These are phyloP conservation scores for Scaptomyza pallida DNA, from an alignment of 1,140 invertebrate species.

Conservation along the genomic window DNA sequence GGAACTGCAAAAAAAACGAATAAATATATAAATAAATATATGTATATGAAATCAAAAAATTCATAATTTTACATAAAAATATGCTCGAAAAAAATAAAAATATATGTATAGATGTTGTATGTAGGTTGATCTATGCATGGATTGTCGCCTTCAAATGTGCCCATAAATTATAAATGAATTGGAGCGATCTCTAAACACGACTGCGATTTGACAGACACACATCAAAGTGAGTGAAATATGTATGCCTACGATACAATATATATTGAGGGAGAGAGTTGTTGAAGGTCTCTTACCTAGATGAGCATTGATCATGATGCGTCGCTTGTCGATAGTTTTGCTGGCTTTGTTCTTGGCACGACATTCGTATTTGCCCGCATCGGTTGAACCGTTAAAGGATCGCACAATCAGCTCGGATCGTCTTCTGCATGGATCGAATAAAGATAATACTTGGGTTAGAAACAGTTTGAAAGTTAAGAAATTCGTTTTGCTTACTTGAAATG, in stretches of 20 bases:
- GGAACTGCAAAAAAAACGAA: constrained; percentile 47
- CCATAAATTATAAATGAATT: constrained; percentile 79
- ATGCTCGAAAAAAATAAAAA: neutral
- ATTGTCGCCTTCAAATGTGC: constrained; percentile 49
- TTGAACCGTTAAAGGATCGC: constrained; percentile 87
- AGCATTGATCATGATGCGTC: constrained; percentile 76
- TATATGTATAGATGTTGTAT: constrained; percentile 7
- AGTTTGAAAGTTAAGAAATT: too few relatives aligned
- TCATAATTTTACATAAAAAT: constrained; percentile 29
- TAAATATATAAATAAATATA: constrained; percentile 18
- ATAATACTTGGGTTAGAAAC: too few relatives aligned
- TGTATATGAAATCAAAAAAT: constrained; percentile 9
- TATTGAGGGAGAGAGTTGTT: neutral
- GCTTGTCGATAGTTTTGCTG: constrained; percentile 68
- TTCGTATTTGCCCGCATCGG: constrained; percentile 90
- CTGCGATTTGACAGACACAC: constrained; percentile 19
- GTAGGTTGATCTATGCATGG: constrained; percentile 21
- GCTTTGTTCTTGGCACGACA: constrained; percentile 87
- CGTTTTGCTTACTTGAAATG: constrained; percentile 82
- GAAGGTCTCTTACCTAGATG: constrained; percentile 71
- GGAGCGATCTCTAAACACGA: constrained; percentile 51
- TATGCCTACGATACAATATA: neutral
- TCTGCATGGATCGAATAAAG: too few relatives aligned
- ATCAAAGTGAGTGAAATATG: constrained; percentile 18
- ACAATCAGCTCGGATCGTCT: constrained; percentile 91